Evolutionary conservation across 2,888 invertebrate genomes (phyloP).

Genomic region (Hypena proboscidalis): DNA sequence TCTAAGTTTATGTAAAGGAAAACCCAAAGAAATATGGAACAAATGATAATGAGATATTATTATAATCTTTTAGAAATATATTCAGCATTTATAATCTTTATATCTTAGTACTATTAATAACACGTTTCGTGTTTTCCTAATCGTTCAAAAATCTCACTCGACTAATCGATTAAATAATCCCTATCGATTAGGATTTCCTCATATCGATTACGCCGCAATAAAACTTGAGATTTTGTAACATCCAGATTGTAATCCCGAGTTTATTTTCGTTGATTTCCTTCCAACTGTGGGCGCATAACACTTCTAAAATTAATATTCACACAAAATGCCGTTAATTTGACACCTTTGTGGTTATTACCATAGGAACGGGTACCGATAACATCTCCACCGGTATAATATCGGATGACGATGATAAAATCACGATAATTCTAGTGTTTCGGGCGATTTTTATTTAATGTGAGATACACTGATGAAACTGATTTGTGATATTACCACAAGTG

Average conservation of each 20-base stretch:
- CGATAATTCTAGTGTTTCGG: constrained; percentile 10
- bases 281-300: constrained; percentile 11
- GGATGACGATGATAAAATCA: constrained; percentile 42
- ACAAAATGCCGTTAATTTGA: constrained; percentile 41
- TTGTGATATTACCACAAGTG: too few relatives aligned
- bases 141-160: neutral
- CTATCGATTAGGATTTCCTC: constrained; percentile 19
- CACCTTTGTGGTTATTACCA: constrained; percentile 42
- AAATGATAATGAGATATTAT: too few relatives aligned
- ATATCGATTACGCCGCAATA: constrained; percentile 32
- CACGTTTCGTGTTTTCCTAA: neutral
- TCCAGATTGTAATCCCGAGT: constrained; percentile 15
- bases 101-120: too few relatives aligned
- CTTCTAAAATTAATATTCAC: constrained; percentile 32
- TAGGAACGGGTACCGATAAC: constrained; percentile 30
- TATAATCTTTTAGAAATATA: too few relatives aligned
- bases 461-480: too few relatives aligned
- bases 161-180: constrained; percentile 26
- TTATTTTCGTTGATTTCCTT: constrained; percentile 11
- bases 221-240: constrained; percentile 15
- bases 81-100: too few relatives aligned
- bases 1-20: too few relatives aligned
- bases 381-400: constrained; percentile 48
- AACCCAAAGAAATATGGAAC: too few relatives aligned
- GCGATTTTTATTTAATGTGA: constrained; percentile 5